These are phyloP conservation scores for Latrodectus elegans DNA, from an alignment of 2,888 invertebrate genomes.

Conservation along the genomic window DNA sequence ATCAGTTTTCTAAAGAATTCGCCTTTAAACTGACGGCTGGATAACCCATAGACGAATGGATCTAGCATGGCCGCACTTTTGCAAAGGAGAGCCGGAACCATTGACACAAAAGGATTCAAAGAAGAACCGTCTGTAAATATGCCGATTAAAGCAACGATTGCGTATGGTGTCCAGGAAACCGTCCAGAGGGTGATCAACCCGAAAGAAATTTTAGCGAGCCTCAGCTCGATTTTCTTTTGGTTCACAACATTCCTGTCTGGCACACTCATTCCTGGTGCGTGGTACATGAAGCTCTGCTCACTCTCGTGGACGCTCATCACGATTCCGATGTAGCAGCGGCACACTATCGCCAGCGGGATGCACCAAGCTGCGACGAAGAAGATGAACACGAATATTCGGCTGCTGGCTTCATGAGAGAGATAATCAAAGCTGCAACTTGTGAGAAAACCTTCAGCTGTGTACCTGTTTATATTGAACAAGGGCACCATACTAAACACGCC, in stretches of 20 bases:
- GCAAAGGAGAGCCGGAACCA: conserved; percentile 76
- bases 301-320: conserved; percentile 74
- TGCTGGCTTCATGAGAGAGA: conserved; percentile 79
- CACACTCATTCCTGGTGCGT: conserved; percentile 8
- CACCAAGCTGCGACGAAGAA: conserved; percentile 83
- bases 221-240: conserved; percentile 78
- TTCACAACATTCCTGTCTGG: conserved; percentile 37
- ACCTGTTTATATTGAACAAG: conserved; percentile 83
- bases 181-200: conserved; percentile 85
- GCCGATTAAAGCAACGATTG: conserved; percentile 84
- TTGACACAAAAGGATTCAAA: conserved; percentile 80
- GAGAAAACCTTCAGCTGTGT: conserved; percentile 88
- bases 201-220: conserved; percentile 82
- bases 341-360: conserved; percentile 82
- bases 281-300: conserved; percentile 56
- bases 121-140: conserved; percentile 81
- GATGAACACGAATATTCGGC: conserved; percentile 82
- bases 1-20: conserved; percentile 40
- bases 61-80: conserved; percentile 77
- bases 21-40: conserved; percentile 74
- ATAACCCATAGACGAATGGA: conserved; percentile 76
- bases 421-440: conserved; percentile 92
- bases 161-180: conserved; percentile 88
- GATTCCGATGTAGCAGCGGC: conserved; percentile 84
- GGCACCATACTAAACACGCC: conserved; percentile 82